Evolutionary conservation across 2,113 vertebrate genomes (phyloP), one percentile per base, ranked within the genome.

Genomic region (Euleptes europaea): DNA sequence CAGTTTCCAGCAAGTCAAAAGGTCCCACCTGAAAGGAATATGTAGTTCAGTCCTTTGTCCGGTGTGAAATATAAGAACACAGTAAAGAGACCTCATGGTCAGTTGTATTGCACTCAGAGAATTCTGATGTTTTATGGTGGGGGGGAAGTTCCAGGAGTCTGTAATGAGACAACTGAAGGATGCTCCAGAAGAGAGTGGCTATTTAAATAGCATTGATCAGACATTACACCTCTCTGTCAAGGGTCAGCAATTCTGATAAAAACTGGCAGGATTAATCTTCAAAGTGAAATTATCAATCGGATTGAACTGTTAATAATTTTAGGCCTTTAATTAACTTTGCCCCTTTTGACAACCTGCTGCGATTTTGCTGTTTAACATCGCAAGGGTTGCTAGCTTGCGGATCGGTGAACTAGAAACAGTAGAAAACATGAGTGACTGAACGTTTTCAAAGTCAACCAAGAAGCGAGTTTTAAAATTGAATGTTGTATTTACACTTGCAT

Each of bases 381-480:
- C 28, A 84, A 31, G 86, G 83, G 10, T 85, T 57, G 28, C 65
- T 85, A 33, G 2, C 57, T 93, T 28, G 86, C 80, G 88, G 70
- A 40, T 40, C 38, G 89, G 19, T 63, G 66, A 91, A 86, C 28
- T 3, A 88, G 73, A 92, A 92, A 89, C 80, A 88, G 69, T 40
- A 38, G 31, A 91, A 57, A 84, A 74, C 1, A 1, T 69, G 31
- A 83, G 77, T n/a, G 77, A 2, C 85, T 15, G 47, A 35, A 84
- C 5, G 67, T 82, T 78, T 91, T 93, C 40, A 88, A 91, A 92
- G 79, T 89, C 84, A 94, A 67, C 66, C 2, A 51, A 91, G 74
- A 8, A 82, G 3, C 49, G 44, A 57, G 86, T 73, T 84, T 79
- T 73, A n/a, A 95, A 94, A 91, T 80, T 63, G 72, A 89, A 88